Base-by-base conservation (phyloP, 1,140 invertebrate species). In the Aporrectodea caliginosa region DNA sequence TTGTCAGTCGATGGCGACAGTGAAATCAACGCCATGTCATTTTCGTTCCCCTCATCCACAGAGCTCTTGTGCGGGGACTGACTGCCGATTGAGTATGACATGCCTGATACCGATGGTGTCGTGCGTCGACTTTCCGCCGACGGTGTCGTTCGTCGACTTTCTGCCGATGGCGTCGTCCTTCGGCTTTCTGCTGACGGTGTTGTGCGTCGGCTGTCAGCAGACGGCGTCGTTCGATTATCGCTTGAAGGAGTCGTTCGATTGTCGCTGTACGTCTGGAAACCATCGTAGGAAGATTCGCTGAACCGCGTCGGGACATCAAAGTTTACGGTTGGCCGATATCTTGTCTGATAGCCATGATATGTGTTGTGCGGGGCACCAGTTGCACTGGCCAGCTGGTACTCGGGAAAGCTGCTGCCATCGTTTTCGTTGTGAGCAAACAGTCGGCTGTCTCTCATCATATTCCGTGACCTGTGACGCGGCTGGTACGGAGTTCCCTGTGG, bases 301-400 rank as follows among this genome's bases (percentile, higher is more conserved):
- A 93, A 94, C 31, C 93, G 88, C 16, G 93, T 85, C 0, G 93
- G 93, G n/a, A n/a, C n/a, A 22, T 91, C 91, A 82, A 91, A 87
- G 81, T 89, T 90, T 75, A 91, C 77, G 83, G 84, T 86, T 77
- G 92, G 92, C 81, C 94, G 91, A 80, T 93, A 91, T 80, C 92
- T 90, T 6, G 92, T 92, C 22, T 93, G 93, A 29, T 83, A 79
- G 6, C 95, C 95, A 88, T 97, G 95, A 89, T 96, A 97, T 1
- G 95, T 97, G 87, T 95, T 94, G 86, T 95, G 94, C 75, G 91
- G 91, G 88, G 93, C 94, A 12, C 91, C 91, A 69, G 89, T 90
- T 29, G 85, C 78, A 2, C 89, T 89, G 6, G 88, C 90, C 84
- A 92, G 91, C 84, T 92, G 91, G 81, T 91, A 92, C 81, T 91